These are phyloP conservation scores for Drosophila orena DNA, from an alignment of 1,140 invertebrate species.

Conservation along the genomic window DNA sequence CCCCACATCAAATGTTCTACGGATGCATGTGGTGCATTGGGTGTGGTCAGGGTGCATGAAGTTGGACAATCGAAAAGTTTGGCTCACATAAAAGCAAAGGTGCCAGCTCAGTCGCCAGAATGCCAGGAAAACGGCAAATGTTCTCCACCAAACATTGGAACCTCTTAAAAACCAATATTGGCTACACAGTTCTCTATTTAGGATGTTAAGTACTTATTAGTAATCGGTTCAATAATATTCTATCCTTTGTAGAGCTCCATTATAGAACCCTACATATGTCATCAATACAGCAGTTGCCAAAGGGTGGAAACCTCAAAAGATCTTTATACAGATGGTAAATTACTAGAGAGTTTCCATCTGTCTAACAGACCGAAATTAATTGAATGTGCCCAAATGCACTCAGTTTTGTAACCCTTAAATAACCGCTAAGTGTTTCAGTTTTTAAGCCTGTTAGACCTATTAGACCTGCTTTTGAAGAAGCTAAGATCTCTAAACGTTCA, in stretches of 20 bases:
- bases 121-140: background rate
- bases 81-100: slow-evolving; percentile 15
- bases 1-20: slow-evolving; percentile 22
- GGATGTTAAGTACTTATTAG: background rate
- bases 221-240: too few species aligned
- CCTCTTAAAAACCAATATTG: background rate
- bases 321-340: background rate
- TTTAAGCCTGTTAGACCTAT: slow-evolving; percentile 66
- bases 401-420: slow-evolving; percentile 17
- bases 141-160: background rate
- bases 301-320: background rate
- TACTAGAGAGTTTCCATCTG: background rate
- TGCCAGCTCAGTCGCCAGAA: background rate
- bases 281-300: background rate
- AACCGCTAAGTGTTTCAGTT: slow-evolving; percentile 58
- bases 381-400: background rate
- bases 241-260: background rate
- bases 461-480: slow-evolving; percentile 12
- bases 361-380: slow-evolving; percentile 10
- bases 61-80: slow-evolving; percentile 43
- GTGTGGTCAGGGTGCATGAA: slow-evolving; percentile 39
- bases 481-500: background rate
- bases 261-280: background rate
- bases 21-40: slow-evolving; percentile 27
- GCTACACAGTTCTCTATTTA: background rate